Base-by-base conservation (phyloP, 1,140 invertebrate species). In the Ips nitidus region DNA sequence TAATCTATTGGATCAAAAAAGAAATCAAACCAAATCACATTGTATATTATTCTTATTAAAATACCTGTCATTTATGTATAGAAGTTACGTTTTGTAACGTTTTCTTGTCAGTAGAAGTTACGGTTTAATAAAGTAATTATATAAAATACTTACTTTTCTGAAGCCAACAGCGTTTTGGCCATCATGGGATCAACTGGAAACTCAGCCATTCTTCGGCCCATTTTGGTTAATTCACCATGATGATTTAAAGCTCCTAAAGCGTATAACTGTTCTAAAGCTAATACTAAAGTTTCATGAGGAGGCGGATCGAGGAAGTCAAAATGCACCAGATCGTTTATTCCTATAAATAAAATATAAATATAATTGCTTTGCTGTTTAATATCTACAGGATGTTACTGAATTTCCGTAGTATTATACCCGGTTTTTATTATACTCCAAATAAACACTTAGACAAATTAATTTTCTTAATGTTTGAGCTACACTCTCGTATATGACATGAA, bases 291-390 rank as follows among this genome's bases (percentile, higher is more conserved):
- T 83, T 99, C 97, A 79, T 98, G 93, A 0, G 97, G 97, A 2
- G 98, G 98, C 8, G 97, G 97, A 85, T 99, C 98, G 71, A 99
- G 81, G 78, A 98, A 99, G 81, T 99, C 98, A 85, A 99, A 99
- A 83, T 99, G 93, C 7, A 99, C 90, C 4, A 99, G 83, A 84
- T 99, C 97, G 81, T 98, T 95, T 60, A 99, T 98, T 2, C 68
- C 68, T 67, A 5, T 2, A 67, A 22, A 22, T 22, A 22, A 22
- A 66, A 41, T 42, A 50, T 22, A 47, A n/a, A 45, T 56, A 40
- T 39, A 61, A 4, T 58, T 41, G 1, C 4, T n/a, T 36, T 8
- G 37, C n/a, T n/a, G 4, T 4, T 47, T 47, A 4, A 47, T 4
- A n/a, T 47, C 4, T 47, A 47, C n/a, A 6, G 45, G 4, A 4